These are phyloP conservation scores for Doryteuthis pealeii DNA, from an alignment of 1,140 invertebrate genomes.

Conservation along the genomic window DNA sequence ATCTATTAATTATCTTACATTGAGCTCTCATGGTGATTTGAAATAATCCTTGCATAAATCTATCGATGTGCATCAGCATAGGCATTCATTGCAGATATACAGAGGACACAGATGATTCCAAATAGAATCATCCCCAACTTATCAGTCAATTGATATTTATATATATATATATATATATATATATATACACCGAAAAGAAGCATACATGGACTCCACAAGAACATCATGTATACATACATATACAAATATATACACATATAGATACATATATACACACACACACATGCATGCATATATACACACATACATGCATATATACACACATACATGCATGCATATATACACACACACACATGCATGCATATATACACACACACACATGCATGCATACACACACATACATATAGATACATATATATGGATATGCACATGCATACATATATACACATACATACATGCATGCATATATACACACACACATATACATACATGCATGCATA, in stretches of 20 bases:
- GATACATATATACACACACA: not conserved
- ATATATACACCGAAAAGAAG: too few species aligned
- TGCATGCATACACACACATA: not conserved
- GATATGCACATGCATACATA: not conserved
- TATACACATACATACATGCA: not conserved
- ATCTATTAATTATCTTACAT: too few species aligned
- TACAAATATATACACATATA: too few species aligned
- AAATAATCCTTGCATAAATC: too few species aligned
- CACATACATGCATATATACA: not conserved
- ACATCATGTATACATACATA: not conserved
- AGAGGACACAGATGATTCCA: too few species aligned
- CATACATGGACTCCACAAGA: too few species aligned
- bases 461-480: not conserved
- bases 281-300: not conserved
- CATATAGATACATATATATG: too few species aligned
- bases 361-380: not conserved
- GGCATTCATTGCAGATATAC: too few species aligned
- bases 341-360: not conserved
- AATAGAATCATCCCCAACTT: too few species aligned
- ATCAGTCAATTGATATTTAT: not conserved
- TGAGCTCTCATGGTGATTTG: too few species aligned
- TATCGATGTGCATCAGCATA: too few species aligned
- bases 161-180: not conserved
- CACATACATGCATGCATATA: not conserved
- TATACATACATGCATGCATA: not conserved